Base-by-base conservation (phyloP, 2,888 invertebrate species). In the Selenia dentaria region DNA sequence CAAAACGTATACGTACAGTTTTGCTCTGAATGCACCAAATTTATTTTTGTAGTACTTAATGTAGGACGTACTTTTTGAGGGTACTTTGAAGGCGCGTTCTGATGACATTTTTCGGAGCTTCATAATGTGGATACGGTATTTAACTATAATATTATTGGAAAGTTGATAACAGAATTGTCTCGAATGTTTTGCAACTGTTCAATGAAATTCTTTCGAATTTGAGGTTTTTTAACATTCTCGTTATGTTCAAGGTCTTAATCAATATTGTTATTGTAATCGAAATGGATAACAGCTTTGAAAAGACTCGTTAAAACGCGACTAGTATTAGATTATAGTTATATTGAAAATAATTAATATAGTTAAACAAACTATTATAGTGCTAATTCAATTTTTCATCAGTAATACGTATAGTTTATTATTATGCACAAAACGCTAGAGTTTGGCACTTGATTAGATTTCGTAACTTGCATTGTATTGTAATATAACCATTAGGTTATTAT, bases 381-480 rank as follows among this genome's bases (percentile, higher is more conserved):
- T n/a, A n/a, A n/a, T n/a, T n/a, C n/a, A n/a, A n/a, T n/a, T n/a
- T n/a, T n/a, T n/a, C n/a, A n/a, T n/a, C n/a, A n/a, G n/a, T n/a
- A n/a, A n/a, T n/a, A n/a, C n/a, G n/a, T n/a, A n/a, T n/a, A n/a
- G n/a, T n/a, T n/a, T n/a, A n/a, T n/a, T n/a, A 16, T 3, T 16
- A 16, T 59, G 64, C 68, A 70, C 70, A 53, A 54, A 50, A 59
- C 63, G 36, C 55, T 70, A 67, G 54, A 67, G 45, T 60, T 60
- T 36, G 59, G 64, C 69, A 67, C 65, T 59, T 44, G 2, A 32
- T 16, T 67, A 61, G 55, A 46, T 54, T 38, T 53, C 54, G 49
- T 59, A 68, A 65, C 64, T 67, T 66, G 64, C 66, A 64, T 46
- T 55, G 51, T 73, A 22, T 47, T 55, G 50, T 73, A 70, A 67